phyloP scores from a whole-genome alignment of 2,888 invertebrate genomes.

The Drosophila antonietae region DNA sequence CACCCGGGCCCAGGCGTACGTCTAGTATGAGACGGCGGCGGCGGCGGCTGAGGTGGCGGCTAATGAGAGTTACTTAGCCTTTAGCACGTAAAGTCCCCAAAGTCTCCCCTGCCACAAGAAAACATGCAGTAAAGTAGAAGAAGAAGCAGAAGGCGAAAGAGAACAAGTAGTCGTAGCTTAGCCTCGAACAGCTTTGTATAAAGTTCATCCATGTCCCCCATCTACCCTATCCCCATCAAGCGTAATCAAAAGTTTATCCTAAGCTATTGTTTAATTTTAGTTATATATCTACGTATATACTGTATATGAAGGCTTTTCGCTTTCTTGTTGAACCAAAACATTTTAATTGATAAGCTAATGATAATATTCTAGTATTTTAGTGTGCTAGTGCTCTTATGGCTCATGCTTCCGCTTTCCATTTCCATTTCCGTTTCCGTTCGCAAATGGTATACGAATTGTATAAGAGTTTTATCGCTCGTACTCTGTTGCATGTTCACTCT shows the following conservation, averaged over 20 bases:
- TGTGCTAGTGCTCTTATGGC: slow-evolving; percentile 43
- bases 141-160: background rate
- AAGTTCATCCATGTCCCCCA: slow-evolving; percentile 53
- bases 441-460: slow-evolving; percentile 39
- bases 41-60: slow-evolving; percentile 60
- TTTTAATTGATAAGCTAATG: slow-evolving; percentile 51
- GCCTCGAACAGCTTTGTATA: slow-evolving; percentile 64
- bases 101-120: slow-evolving; percentile 17
- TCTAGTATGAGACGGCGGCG: slow-evolving; percentile 84
- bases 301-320: slow-evolving; percentile 51
- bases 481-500: slow-evolving; percentile 6
- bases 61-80: slow-evolving; percentile 74
- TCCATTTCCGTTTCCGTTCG: slow-evolving; percentile 16
- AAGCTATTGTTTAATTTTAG: slow-evolving; percentile 71
- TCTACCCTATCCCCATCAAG: slow-evolving; percentile 7
- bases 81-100: slow-evolving; percentile 62
- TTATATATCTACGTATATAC: slow-evolving; percentile 47
- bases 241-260: slow-evolving; percentile 63
- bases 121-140: background rate
- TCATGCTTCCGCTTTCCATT: slow-evolving; percentile 20
- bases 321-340: slow-evolving; percentile 74
- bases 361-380: slow-evolving; percentile 26
- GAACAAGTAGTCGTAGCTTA: slow-evolving; percentile 47
- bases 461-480: slow-evolving; percentile 7
- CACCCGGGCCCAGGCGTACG: slow-evolving; percentile 87